Evolutionary conservation across 2,797 vertebrate species (phyloP).

Genomic region (Podarcis lilfordi): DNA sequence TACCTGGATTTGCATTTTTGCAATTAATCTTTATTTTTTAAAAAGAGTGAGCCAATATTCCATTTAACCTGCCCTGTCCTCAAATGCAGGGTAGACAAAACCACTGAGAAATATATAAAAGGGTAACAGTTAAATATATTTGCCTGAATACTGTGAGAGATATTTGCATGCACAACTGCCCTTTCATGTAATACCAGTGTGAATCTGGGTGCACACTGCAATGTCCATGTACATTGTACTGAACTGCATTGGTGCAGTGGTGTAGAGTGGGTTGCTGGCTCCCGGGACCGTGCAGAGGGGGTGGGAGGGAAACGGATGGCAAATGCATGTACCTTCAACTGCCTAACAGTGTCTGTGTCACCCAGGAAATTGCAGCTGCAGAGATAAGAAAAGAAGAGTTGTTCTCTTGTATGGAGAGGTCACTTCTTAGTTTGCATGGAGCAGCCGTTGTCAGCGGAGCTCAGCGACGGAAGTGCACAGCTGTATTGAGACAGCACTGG

Average conservation of each 20-base stretch:
- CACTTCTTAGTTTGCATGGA: too few relatives aligned
- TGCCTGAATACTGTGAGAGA: neutral
- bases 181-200: neutral
- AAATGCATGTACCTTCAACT: neutral
- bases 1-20: slow-evolving; percentile 14
- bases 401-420: too few relatives aligned
- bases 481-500: too few relatives aligned
- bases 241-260: neutral
- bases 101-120: neutral
- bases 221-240: neutral
- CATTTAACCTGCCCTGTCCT: neutral
- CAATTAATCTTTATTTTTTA: neutral
- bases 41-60: neutral
- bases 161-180: neutral
- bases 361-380: too few relatives aligned
- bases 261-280: too few relatives aligned
- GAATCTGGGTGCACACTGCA: neutral
- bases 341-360: neutral
- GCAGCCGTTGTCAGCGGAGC: too few relatives aligned
- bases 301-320: neutral
- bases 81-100: neutral
- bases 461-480: too few relatives aligned
- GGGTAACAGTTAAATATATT: neutral
- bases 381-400: too few relatives aligned
- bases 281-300: too few relatives aligned